A percentile compares a stretch with the other conserved stretches of the same genome.
These are phyloP conservation scores for Cataglyphis rosenhaueri DNA, from an alignment of 2,888 invertebrate genomes.

Conservation along the genomic window DNA sequence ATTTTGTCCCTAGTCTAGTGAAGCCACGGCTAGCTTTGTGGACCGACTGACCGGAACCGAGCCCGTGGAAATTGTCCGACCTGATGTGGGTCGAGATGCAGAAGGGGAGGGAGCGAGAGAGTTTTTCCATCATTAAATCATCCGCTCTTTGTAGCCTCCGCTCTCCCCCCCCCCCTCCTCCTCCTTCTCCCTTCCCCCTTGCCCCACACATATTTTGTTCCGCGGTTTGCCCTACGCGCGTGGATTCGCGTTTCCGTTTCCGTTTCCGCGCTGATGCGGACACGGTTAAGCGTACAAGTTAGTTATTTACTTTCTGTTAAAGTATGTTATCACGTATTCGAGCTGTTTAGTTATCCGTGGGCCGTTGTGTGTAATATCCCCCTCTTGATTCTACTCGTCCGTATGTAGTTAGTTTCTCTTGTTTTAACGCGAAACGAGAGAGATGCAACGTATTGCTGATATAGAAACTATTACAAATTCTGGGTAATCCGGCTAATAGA, in stretches of 20 bases:
- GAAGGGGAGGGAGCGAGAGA: not conserved
- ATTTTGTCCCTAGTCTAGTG: conserved; percentile 72
- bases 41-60: conserved; percentile 82
- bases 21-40: conserved; percentile 66
- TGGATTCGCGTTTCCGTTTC: not conserved
- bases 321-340: conserved; percentile 16
- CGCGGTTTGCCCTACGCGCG: conserved; percentile 11
- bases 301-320: not conserved
- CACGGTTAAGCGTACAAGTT: conserved; percentile 12
- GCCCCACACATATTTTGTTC: conserved; percentile 29
- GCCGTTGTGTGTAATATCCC: conserved; percentile 10
- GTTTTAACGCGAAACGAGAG: conserved; percentile 15
- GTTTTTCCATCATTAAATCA: too few relatives aligned
- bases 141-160: too few relatives aligned
- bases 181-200: not conserved
- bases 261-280: not conserved
- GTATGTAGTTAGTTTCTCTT: not conserved
- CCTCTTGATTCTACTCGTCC: conserved; percentile 19
- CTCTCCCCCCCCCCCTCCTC: not conserved
- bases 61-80: conserved; percentile 58
- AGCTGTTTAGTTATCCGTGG: conserved; percentile 22
- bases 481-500: not conserved
- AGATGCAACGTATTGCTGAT: not conserved
- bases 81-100: not conserved
- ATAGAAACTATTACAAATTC: conserved; percentile 22